These are phyloP conservation scores for Limnephilus auricula DNA, from an alignment of 2,888 invertebrate species.

Conservation along the genomic window DNA sequence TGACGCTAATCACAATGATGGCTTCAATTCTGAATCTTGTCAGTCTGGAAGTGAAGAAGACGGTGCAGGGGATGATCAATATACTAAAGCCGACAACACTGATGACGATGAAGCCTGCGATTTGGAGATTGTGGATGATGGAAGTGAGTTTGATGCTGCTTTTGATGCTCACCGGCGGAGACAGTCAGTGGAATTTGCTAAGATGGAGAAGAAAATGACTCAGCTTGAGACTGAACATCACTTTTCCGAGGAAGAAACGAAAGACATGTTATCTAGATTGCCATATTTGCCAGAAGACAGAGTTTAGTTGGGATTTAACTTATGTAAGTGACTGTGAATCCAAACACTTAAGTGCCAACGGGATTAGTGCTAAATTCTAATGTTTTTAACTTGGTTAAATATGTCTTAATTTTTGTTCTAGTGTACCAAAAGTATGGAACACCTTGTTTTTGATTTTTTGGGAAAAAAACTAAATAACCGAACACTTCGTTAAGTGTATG, in stretches of 20 bases:
- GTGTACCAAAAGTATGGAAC: no score
- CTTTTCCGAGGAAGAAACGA: background rate
- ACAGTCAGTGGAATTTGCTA: constrained; percentile 54
- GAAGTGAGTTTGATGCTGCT: constrained; percentile 70
- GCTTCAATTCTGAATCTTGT: constrained; percentile 68
- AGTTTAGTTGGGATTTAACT: background rate
- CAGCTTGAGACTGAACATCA: constrained; percentile 14
- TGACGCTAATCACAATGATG: constrained; percentile 69
- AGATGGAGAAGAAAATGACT: constrained; percentile 48
- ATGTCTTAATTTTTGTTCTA: no score
- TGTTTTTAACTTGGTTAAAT: no score
- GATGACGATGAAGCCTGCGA: constrained; percentile 72
- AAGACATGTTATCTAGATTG: constrained; percentile 3
- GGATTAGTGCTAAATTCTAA: no score
- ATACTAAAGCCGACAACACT: constrained; percentile 6
- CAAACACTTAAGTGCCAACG: no score
- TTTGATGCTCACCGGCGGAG: constrained; percentile 56
- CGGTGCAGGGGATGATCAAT: background rate
- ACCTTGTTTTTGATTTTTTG: no score
- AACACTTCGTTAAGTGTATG: no score
- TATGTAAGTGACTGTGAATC: no score
- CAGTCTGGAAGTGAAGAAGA: constrained; percentile 65
- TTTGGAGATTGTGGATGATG: constrained; percentile 75
- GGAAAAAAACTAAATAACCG: no score
- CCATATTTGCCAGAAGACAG: background rate